These are phyloP conservation scores for Urocynchramus pylzowi DNA, from an alignment of 2,113 vertebrate genomes.

Conservation along the genomic window DNA sequence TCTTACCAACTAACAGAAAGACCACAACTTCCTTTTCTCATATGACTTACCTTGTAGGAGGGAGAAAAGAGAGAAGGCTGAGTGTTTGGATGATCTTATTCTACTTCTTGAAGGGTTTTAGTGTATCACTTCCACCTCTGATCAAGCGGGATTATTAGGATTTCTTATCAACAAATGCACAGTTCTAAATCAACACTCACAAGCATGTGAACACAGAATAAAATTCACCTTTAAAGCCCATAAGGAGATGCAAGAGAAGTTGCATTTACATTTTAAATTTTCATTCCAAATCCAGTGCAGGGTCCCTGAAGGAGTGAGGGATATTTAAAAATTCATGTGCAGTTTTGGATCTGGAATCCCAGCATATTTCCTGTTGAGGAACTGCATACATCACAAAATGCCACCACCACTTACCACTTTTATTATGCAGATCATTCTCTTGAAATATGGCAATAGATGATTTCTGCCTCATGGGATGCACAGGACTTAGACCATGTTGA, in stretches of 20 bases:
- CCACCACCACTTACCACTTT: background rate
- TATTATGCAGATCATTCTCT: constrained; percentile 3
- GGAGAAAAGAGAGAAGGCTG: background rate
- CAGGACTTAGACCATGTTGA: background rate
- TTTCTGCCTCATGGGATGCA: background rate
- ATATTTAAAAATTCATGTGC: constrained; percentile 13
- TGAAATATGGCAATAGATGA: background rate
- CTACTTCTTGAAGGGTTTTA: background rate
- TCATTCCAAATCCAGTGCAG: background rate
- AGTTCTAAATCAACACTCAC: background rate
- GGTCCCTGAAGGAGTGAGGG: background rate
- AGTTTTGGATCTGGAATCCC: background rate
- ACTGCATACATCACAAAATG: constrained; percentile 11
- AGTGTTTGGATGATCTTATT: background rate
- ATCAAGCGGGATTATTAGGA: background rate
- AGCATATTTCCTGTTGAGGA: background rate
- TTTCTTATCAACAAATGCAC: background rate
- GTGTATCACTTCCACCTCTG: background rate
- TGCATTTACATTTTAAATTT: constrained; percentile 40
- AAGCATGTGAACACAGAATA: background rate
- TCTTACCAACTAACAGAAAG: background rate
- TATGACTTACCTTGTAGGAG: background rate
- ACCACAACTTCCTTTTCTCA: background rate
- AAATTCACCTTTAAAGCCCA: background rate
- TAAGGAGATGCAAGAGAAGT: background rate